These are phyloP conservation scores for Thymallus thymallus DNA, from an alignment of 2,113 vertebrate genomes.

Conservation along the genomic window DNA sequence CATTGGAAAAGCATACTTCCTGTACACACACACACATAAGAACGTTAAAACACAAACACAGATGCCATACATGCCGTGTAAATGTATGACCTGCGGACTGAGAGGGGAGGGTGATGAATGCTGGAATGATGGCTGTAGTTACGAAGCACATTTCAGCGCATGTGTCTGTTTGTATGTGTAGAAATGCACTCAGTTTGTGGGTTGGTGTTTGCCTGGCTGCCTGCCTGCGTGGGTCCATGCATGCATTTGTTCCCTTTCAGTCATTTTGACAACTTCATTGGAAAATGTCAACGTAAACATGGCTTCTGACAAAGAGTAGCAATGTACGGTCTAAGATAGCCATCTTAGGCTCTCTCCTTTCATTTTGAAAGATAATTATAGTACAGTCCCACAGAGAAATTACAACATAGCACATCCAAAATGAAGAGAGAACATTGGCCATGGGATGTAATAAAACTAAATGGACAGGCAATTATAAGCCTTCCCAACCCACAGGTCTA, in stretches of 20 bases:
- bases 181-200: too few species aligned
- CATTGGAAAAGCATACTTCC: background rate
- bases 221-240: background rate
- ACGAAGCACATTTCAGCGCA: background rate
- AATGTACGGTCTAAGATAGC: background rate
- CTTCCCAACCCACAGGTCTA: too few species aligned
- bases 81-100: background rate
- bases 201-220: too few species aligned
- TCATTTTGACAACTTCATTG: constrained; percentile 51
- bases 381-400: background rate
- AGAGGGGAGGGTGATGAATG: background rate
- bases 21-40: background rate
- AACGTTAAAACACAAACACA: constrained; percentile 35
- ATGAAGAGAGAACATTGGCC: background rate
- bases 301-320: constrained; percentile 26
- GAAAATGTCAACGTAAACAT: constrained; percentile 42
- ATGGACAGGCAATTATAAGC: too few species aligned
- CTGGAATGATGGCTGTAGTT: background rate
- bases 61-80: constrained; percentile 18
- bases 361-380: background rate
- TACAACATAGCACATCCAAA: background rate
- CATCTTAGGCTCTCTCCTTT: background rate
- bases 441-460: too few species aligned
- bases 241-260: constrained; percentile 9
- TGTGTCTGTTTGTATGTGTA: background rate